Evolutionary conservation across 2,113 vertebrate genomes (phyloP).

Genomic region (Phrynosoma blainvillii): DNA sequence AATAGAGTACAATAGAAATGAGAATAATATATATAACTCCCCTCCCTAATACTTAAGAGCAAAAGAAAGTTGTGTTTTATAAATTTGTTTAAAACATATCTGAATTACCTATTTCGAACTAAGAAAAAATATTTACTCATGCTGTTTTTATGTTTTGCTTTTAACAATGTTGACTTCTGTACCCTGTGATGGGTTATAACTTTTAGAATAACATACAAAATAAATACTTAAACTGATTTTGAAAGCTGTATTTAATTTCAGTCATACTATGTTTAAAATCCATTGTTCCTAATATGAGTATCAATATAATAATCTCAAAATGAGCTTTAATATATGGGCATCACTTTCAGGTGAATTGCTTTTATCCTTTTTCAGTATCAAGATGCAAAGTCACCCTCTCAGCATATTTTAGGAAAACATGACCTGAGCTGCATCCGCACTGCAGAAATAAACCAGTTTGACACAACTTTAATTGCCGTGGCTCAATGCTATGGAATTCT

Average conservation of each 20-base stretch:
- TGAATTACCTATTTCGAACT: background rate
- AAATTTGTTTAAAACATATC: background rate
- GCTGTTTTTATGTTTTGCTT: background rate
- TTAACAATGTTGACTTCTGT: background rate
- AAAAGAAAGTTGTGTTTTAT: slow-evolving; percentile 1
- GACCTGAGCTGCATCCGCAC: background rate
- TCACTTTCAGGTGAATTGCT: background rate
- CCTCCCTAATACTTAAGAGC: background rate
- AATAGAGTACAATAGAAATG: background rate
- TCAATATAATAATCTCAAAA: background rate
- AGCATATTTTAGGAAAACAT: background rate
- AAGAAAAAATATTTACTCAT: background rate
- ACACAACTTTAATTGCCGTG: no score
- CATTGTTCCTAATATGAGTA: background rate
- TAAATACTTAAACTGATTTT: background rate
- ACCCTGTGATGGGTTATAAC: background rate
- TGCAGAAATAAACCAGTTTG: no score
- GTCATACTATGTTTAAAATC: background rate
- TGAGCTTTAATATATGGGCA: background rate
- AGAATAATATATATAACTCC: background rate
- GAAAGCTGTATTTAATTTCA: background rate
- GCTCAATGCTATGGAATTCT: no score
- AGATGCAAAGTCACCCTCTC: background rate
- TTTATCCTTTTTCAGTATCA: background rate
- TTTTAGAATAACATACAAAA: background rate